Conservation (phyloP, 2,888 invertebrate species). For the Drosophila macrospina region DNA sequence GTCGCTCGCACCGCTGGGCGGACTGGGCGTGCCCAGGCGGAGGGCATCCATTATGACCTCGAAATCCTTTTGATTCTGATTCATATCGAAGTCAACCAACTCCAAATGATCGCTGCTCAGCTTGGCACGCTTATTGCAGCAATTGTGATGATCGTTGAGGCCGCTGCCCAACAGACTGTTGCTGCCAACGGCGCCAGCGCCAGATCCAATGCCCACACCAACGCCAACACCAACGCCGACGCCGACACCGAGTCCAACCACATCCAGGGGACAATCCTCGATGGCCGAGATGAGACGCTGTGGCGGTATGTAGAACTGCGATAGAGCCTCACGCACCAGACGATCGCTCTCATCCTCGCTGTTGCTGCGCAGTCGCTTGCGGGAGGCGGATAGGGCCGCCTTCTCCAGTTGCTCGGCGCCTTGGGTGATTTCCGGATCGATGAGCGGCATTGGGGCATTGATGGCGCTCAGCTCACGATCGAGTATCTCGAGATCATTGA, state of each 20-base stretch:
- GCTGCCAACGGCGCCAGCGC: constrained; percentile 13
- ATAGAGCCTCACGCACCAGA: constrained; percentile 89
- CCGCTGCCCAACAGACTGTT: too few species aligned
- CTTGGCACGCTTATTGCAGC: constrained; percentile 15
- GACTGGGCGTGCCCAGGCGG: constrained; percentile 83
- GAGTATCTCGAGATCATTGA: constrained; percentile 85
- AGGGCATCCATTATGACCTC: constrained; percentile 86
- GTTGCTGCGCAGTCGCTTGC: constrained; percentile 85
- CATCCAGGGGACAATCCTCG: constrained; percentile 87
- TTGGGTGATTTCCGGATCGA: constrained; percentile 85
- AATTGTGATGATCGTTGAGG: not conserved
- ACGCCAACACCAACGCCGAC: constrained; percentile 53
- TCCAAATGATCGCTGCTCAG: constrained; percentile 71
- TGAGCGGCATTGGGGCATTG: constrained; percentile 85
- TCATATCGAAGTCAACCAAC: constrained; percentile 83
- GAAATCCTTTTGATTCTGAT: constrained; percentile 86
- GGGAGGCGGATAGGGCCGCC: constrained; percentile 82
- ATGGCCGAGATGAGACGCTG: constrained; percentile 89
- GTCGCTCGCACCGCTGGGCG: constrained; percentile 83
- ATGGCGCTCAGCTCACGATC: constrained; percentile 85
- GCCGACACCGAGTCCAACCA: constrained; percentile 66
- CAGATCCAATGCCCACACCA: constrained; percentile 34
- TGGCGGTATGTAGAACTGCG: constrained; percentile 90
- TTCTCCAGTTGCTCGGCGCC: constrained; percentile 85
- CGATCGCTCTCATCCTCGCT: constrained; percentile 88